These are phyloP conservation scores for Rhaphigaster nebulosa DNA, from an alignment of 2,888 invertebrate species.

Conservation along the genomic window DNA sequence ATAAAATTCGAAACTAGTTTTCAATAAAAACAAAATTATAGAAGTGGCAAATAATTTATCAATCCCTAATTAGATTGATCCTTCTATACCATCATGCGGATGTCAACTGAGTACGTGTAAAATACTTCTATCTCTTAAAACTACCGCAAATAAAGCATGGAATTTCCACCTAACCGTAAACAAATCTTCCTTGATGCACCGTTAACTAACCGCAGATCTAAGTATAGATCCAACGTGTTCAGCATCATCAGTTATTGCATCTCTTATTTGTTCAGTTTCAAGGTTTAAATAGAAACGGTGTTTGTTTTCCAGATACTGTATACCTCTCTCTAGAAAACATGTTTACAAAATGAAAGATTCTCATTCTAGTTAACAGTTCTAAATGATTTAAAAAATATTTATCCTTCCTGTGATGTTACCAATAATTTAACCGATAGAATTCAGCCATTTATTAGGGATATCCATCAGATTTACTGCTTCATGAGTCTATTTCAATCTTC, in stretches of 20 bases:
- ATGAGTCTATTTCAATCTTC: too few species aligned
- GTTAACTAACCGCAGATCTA: neutral
- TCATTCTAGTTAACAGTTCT: neutral
- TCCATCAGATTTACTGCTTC: too few species aligned
- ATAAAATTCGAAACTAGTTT: too few species aligned
- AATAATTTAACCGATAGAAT: neutral
- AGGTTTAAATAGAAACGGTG: neutral
- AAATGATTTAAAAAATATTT: neutral
- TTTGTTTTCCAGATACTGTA: neutral
- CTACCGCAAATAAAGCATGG: neutral
- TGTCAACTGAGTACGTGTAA: too few species aligned
- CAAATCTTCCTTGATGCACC: neutral
- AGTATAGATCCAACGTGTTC: neutral
- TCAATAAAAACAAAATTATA: too few species aligned
- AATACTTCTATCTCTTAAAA: too few species aligned
- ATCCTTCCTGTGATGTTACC: too few species aligned
- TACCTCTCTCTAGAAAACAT: neutral
- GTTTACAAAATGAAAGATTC: neutral
- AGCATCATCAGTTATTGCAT: neutral
- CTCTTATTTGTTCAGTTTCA: neutral
- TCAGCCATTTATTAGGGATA: too few species aligned
- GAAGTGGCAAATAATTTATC: too few species aligned
- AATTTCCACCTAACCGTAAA: neutral
- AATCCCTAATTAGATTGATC: too few species aligned
- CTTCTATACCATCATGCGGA: too few species aligned